Base-by-base conservation (phyloP, 1,140 invertebrate genomes). In the Centruroides vittatus region DNA sequence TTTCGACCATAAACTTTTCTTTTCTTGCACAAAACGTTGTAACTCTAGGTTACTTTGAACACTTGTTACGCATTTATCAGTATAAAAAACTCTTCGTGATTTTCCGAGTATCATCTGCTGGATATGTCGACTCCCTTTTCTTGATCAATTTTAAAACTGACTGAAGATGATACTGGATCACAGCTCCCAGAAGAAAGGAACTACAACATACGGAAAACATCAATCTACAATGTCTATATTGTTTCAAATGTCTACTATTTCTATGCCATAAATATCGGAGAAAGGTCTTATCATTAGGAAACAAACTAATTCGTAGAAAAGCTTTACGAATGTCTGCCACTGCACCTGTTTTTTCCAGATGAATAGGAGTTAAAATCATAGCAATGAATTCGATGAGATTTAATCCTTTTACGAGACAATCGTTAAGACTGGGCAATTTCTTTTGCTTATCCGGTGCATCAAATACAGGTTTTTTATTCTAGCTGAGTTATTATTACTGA, bases 281-380 rank as follows among this genome's bases (percentile, higher is more conserved):
- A 23, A 23, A 23, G 23, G 0, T 23, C 23, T 23, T 23, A 23
- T 23, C 23, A 23, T 23, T 23, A 23, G 23, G 23, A 23, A 23
- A 2, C 35, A 65, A 4, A 41, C 50, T n/a, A 3, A 65, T 64
- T 53, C 56, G 57, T 35, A 65, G 53, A 55, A 67, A 67, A 47
- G 65, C 60, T 36, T 67, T 67, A 11, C 48, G 11, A 52, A 67
- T 64, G 11, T 67, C 60, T 4, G 55, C 23, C 23, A 23, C 0
- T 23, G 23, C 23, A 23, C 23, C 46, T 11, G 58, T 54, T 53
- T 55, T 8, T 4, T 63, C 4, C 3, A 13, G 47, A n/a, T 63
- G 51, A 62, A 67, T 67, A 3, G 49, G 41, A 23, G 4, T 55
- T 35, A 76, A 51, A 47, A 76, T 61, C 3, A 65, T 47, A 7